phyloP scores from a whole-genome alignment of 2,113 vertebrate genomes.

The Xiphophorus hellerii region DNA sequence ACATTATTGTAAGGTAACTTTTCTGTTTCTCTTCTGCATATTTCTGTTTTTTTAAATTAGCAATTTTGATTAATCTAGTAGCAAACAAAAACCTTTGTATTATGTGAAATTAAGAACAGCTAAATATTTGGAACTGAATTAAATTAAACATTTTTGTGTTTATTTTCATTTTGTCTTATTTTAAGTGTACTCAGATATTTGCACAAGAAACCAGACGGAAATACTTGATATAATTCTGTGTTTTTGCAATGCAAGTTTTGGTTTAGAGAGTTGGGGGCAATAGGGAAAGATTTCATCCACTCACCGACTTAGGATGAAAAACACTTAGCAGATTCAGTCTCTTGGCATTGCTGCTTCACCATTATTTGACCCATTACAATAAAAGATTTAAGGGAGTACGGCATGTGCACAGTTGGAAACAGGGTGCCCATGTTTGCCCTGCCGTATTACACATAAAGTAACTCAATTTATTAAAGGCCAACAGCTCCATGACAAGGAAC shows the following conservation, averaged over 20 bases:
- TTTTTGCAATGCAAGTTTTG: neutral
- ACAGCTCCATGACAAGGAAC: conserved; percentile 75
- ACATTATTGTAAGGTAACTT: neutral
- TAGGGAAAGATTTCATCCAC: conserved; percentile 57
- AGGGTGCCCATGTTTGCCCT: conserved; percentile 65
- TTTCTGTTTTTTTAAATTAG: conserved; percentile 10
- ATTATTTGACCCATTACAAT: conserved; percentile 63
- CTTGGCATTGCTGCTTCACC: conserved; percentile 62
- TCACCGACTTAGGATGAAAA: conserved; percentile 53
- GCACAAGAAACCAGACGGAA: neutral
- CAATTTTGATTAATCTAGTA: neutral
- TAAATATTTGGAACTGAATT: neutral
- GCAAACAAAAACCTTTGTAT: neutral
- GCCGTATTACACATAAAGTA: conserved; percentile 78
- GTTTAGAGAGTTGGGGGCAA: conserved; percentile 10
- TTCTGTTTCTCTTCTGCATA: neutral
- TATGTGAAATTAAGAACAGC: neutral
- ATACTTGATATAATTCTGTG: no score
- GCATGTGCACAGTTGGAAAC: conserved; percentile 18
- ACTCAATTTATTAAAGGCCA: conserved; percentile 78
- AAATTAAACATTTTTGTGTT: neutral
- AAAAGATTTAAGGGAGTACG: conserved; percentile 57
- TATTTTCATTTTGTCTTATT: neutral
- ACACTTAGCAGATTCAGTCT: conserved; percentile 69
- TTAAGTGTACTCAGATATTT: no score